These are phyloP conservation scores for Triplophysa siluroides DNA, from an alignment of 2,113 vertebrate genomes.

Conservation along the genomic window DNA sequence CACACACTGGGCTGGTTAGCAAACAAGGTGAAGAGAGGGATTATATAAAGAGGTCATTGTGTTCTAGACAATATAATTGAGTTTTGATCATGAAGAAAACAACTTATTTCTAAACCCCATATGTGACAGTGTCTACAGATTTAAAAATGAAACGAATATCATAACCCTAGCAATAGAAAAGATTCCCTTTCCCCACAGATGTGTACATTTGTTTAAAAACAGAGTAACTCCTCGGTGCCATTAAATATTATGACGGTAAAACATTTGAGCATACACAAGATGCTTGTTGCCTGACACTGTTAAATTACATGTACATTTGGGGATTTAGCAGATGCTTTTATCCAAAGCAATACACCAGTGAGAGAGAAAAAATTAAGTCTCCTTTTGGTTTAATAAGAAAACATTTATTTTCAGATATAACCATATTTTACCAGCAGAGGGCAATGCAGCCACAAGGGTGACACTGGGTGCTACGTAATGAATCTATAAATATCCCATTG, in stretches of 20 bases:
- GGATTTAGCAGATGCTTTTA: too few relatives aligned
- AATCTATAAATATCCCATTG: not conserved
- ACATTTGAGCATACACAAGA: too few relatives aligned
- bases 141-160: not conserved
- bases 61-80: not conserved
- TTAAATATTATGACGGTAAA: too few relatives aligned
- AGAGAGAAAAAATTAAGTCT: too few relatives aligned
- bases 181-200: too few relatives aligned
- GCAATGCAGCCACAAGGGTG: conserved; percentile 14
- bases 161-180: not conserved
- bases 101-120: not conserved
- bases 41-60: not conserved
- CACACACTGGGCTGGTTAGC: not conserved
- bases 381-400: not conserved
- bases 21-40: conserved; percentile 14
- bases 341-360: too few relatives aligned
- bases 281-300: too few relatives aligned
- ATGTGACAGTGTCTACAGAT: not conserved
- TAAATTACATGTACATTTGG: too few relatives aligned
- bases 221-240: too few relatives aligned
- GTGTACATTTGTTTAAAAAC: too few relatives aligned
- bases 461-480: not conserved
- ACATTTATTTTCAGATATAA: not conserved
- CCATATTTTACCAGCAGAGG: conserved; percentile 38
- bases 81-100: not conserved